Evolutionary conservation across 2,797 vertebrate species (phyloP).

Genomic region (Helostoma temminkii): DNA sequence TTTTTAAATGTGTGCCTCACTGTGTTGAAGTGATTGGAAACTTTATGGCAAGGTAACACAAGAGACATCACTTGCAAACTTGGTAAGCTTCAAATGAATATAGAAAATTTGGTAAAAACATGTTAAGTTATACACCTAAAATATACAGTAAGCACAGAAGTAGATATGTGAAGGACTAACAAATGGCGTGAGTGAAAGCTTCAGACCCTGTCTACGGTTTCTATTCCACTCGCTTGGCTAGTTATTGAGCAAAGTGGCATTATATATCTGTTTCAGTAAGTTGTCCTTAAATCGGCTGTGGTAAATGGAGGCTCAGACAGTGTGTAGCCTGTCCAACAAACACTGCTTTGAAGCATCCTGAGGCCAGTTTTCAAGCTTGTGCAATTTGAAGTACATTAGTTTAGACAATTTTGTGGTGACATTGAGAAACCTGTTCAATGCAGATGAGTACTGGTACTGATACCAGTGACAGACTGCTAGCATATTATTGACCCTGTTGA

Average conservation of each 20-base stretch:
- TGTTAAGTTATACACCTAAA: too few species aligned
- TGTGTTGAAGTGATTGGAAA: not conserved
- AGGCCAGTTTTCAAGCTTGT: not conserved
- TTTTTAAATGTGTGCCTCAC: not conserved
- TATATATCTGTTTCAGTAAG: not conserved
- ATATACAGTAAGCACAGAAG: too few species aligned
- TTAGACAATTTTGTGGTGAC: not conserved
- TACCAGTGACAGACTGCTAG: not conserved
- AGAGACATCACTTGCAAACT: not conserved
- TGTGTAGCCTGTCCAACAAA: not conserved
- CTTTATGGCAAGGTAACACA: too few species aligned
- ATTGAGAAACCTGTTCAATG: slow-evolving; percentile 7
- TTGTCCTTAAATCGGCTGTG: not conserved
- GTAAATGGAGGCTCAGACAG: not conserved
- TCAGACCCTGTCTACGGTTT: not conserved
- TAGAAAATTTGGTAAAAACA: too few species aligned
- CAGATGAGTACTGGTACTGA: not conserved
- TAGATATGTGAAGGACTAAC: too few species aligned
- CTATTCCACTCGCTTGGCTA: not conserved
- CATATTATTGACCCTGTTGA: slow-evolving; percentile 24
- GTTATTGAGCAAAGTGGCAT: not conserved
- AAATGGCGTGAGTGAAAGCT: not conserved
- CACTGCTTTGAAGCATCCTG: not conserved
- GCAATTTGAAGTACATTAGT: not conserved
- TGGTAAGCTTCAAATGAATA: not conserved